A percentile compares a stretch with the other conserved stretches of the same genome.
Evolutionary conservation across 2,888 invertebrate genomes (phyloP).

Genomic region (Dorcus hopei): DNA sequence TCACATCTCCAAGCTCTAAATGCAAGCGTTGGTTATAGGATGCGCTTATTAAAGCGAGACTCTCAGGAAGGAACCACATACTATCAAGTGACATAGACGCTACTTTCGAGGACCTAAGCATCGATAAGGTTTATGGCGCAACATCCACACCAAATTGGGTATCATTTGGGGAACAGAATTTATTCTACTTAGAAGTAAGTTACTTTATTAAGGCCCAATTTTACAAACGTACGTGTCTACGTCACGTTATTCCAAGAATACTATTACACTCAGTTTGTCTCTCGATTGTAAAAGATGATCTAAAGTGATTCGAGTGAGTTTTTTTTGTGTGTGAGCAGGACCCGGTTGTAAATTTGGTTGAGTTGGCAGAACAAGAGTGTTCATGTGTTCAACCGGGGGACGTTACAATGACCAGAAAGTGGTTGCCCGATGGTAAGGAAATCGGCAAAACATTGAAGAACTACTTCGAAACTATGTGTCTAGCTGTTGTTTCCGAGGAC

Average conservation of each 20-base stretch:
- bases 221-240: no score
- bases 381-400: slow-evolving; percentile 37
- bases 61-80: slow-evolving; percentile 40
- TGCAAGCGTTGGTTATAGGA: slow-evolving; percentile 31
- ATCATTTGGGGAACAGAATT: slow-evolving; percentile 38
- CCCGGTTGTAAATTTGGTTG: slow-evolving; percentile 30
- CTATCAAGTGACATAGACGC: slow-evolving; percentile 41
- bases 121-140: slow-evolving; percentile 44
- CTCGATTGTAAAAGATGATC: neutral
- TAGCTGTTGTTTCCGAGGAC: slow-evolving; percentile 55
- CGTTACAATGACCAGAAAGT: slow-evolving; percentile 35
- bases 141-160: slow-evolving; percentile 40
- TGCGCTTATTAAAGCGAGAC: slow-evolving; percentile 39
- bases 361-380: slow-evolving; percentile 37
- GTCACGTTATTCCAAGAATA: neutral
- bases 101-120: slow-evolving; percentile 39
- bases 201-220: neutral
- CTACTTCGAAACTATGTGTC: slow-evolving; percentile 42
- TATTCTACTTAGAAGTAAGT: slow-evolving; percentile 42
- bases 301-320: no score
- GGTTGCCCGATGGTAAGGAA: slow-evolving; percentile 38
- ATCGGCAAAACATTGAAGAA: slow-evolving; percentile 32
- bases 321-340: slow-evolving; percentile 20
- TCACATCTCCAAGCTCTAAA: neutral
- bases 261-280: no score